Base-by-base conservation (phyloP, 2,797 vertebrate species). In the Odontamblyopus rebecca region DNA sequence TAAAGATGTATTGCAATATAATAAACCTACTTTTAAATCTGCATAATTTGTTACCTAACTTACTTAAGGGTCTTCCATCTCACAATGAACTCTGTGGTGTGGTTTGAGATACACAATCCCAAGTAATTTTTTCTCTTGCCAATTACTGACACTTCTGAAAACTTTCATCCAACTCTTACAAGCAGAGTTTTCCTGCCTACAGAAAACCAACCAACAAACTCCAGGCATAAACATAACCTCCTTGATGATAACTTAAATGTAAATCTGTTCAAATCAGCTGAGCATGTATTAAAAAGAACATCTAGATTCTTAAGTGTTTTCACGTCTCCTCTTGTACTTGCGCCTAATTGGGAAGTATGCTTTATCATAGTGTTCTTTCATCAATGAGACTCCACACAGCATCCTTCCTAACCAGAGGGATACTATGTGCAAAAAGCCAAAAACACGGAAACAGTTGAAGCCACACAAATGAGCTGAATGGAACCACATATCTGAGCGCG, bases 401-500 rank as follows among this genome's bases (percentile, higher is more conserved):
- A 67, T 72, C 68, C 53, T 72, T 68, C 61, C 50, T 70, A 75
- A 61, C 77, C 64, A 82, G 71, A 62, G 71, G 77, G 70, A 82
- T 77, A 75, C 77, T 70, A 85, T 74, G 68, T 76, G 57, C 64
- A 66, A 67, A 73, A 73, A 80, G 64, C 59, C 76, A 48, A 68
- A 82, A 83, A 81, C 68, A 80, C 67, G 74, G 73, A 79, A 74
- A 78, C 73, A 69, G 71, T 68, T 67, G 76, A 81, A 84, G 81
- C 77, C 77, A 78, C 85, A 83, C 74, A 85, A 87, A 89, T 61
- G 79, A 88, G 77, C 76, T 76, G 63, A 85, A 79, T 68, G 75
- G 77, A 85, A 78, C 77, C 84, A 81, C 73, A 84, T 86, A 86
- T 92, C 89, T 90, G 88, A 91, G 78, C 81, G 88, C 75, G 78